These are phyloP conservation scores for Pygoscelis adeliae DNA, from an alignment of 2,113 vertebrate species.

Conservation along the genomic window DNA sequence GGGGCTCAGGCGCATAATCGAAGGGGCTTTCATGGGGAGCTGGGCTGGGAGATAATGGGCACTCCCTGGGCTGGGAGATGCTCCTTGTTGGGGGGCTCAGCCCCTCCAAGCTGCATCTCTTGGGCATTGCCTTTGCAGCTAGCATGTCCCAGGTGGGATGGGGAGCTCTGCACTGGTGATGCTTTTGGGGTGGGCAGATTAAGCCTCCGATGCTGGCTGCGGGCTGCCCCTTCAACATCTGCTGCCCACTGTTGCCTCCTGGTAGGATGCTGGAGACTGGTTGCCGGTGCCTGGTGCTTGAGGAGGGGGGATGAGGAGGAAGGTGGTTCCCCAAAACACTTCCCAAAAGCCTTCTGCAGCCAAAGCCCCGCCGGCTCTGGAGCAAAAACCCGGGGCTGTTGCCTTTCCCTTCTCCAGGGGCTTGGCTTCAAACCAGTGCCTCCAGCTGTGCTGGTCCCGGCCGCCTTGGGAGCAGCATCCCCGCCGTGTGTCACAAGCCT, in stretches of 20 bases:
- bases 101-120: neutral
- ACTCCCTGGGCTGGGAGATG: neutral
- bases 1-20: rapidly evolving
- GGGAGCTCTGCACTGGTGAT: neutral
- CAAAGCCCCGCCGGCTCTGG: neutral
- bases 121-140: rapidly evolving
- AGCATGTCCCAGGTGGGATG: rapidly evolving
- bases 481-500: rapidly evolving
- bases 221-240: neutral
- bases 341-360: neutral
- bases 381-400: neutral
- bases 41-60: neutral
- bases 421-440: neutral
- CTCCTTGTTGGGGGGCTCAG: rapidly evolving
- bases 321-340: rapidly evolving
- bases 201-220: neutral
- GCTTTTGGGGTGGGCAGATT: neutral
- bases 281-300: neutral
- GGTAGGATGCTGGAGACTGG: neutral
- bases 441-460: neutral
- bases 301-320: neutral
- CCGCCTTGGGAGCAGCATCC: neutral
- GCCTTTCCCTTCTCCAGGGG: neutral
- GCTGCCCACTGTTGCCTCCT: neutral
- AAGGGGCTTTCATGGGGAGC: neutral